These are phyloP conservation scores for Mamestra configurata DNA, from an alignment of 1,140 invertebrate species.

Conservation along the genomic window DNA sequence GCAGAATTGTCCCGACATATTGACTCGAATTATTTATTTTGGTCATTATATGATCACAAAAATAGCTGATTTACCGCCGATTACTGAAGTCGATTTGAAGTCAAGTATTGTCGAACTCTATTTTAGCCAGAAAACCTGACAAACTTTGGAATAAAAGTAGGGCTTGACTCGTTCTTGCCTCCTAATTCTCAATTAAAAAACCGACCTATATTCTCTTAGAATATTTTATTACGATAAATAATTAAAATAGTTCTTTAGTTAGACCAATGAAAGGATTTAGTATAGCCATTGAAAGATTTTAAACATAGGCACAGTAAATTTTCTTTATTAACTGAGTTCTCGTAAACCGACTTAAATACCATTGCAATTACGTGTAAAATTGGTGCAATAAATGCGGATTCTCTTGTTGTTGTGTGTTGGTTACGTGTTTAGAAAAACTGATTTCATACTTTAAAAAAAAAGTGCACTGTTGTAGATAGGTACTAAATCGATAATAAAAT, in stretches of 20 bases:
- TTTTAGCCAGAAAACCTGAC: too few relatives aligned
- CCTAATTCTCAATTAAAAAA: too few relatives aligned
- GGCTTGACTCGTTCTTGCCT: too few relatives aligned
- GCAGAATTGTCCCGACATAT: not conserved
- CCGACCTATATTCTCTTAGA: not conserved
- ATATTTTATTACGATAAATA: not conserved
- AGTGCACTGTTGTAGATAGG: not conserved
- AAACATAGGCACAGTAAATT: not conserved
- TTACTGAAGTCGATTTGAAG: too few relatives aligned
- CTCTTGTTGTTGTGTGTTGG: conserved; percentile 69
- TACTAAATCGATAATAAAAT: not conserved
- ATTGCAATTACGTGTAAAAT: conserved; percentile 80
- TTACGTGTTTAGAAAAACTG: conserved; percentile 64
- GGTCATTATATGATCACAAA: not conserved
- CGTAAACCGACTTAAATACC: not conserved
- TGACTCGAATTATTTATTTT: not conserved
- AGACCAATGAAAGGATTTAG: not conserved
- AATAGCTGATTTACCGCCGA: not conserved
- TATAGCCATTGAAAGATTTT: not conserved
- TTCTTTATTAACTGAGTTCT: not conserved
- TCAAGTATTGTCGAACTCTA: too few relatives aligned
- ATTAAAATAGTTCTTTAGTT: not conserved
- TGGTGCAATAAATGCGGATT: conserved; percentile 76
- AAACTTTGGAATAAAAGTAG: too few relatives aligned
- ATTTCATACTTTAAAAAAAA: conserved; percentile 69